phyloP scores from a whole-genome alignment of 2,888 invertebrate genomes.

The Malachius bipustulatus region DNA sequence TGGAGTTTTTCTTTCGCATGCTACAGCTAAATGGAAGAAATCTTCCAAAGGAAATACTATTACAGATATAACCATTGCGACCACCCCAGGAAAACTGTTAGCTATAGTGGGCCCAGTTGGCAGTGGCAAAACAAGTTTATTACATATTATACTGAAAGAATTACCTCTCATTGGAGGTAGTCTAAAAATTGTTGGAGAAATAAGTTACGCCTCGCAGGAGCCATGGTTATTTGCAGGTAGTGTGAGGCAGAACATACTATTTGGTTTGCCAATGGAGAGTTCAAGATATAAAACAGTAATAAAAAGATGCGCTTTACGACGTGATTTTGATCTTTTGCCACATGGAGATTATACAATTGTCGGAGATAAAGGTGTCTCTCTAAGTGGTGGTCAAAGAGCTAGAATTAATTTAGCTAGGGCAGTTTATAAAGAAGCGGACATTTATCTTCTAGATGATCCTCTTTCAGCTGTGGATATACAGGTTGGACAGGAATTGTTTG shows the following conservation, averaged over 20 bases:
- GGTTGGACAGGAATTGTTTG: constrained; percentile 80
- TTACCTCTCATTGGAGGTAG: constrained; percentile 55
- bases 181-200: constrained; percentile 54
- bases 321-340: constrained; percentile 66
- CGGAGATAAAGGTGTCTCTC: constrained; percentile 66
- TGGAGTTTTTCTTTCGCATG: too few relatives aligned
- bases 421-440: constrained; percentile 73
- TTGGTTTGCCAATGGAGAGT: constrained; percentile 52
- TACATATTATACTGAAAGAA: constrained; percentile 57
- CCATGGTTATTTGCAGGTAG: constrained; percentile 79
- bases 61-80: constrained; percentile 52
- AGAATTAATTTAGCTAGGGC: constrained; percentile 80
- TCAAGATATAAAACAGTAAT: constrained; percentile 53
- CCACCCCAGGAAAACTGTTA: constrained; percentile 43
- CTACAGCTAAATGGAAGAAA: constrained; percentile 57
- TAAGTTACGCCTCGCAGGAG: constrained; percentile 76
- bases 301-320: constrained; percentile 56
- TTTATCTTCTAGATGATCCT: constrained; percentile 85
- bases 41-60: constrained; percentile 53
- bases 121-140: constrained; percentile 47
- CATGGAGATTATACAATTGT: constrained; percentile 74
- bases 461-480: constrained; percentile 85
- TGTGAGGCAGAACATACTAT: constrained; percentile 84
- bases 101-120: constrained; percentile 59
- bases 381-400: constrained; percentile 80